phyloP scores from a whole-genome alignment of 2,113 vertebrate species.

The Anarhynchus alexandrinus region DNA sequence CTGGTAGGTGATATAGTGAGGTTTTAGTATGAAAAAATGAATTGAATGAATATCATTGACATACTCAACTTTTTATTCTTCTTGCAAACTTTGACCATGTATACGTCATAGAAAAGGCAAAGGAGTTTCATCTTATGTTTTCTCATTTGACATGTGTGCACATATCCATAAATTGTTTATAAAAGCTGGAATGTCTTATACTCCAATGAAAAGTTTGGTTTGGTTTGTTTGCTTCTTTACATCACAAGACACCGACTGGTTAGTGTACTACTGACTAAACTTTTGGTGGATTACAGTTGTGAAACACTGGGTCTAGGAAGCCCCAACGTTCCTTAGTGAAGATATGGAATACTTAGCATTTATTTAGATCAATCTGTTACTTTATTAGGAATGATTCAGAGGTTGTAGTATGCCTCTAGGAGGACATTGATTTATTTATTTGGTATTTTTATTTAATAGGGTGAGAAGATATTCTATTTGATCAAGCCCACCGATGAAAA shows the following conservation, averaged over 20 bases:
- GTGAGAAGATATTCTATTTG: conserved; percentile 98
- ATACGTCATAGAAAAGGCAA: neutral
- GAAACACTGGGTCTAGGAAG: neutral
- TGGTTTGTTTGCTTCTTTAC: neutral
- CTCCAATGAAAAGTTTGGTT: neutral
- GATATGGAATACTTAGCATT: neutral
- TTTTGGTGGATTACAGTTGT: neutral
- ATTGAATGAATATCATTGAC: neutral
- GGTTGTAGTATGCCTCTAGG: neutral
- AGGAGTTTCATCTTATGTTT: neutral
- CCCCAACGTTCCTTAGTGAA: neutral
- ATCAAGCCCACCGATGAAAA: conserved; percentile 94
- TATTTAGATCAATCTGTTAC: neutral
- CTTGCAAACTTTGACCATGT: neutral
- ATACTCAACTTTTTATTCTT: neutral
- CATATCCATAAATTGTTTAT: neutral
- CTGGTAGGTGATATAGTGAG: neutral
- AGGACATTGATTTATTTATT: neutral
- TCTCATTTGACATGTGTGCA: neutral
- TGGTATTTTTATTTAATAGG: conserved; percentile 71
- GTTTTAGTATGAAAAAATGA: neutral
- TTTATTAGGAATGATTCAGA: neutral
- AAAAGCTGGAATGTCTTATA: neutral
- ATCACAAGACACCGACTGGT: neutral
- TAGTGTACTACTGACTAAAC: neutral